Evolutionary conservation across 2,888 invertebrate species (phyloP).

Genomic region (Fissipunctia ypsillon): DNA sequence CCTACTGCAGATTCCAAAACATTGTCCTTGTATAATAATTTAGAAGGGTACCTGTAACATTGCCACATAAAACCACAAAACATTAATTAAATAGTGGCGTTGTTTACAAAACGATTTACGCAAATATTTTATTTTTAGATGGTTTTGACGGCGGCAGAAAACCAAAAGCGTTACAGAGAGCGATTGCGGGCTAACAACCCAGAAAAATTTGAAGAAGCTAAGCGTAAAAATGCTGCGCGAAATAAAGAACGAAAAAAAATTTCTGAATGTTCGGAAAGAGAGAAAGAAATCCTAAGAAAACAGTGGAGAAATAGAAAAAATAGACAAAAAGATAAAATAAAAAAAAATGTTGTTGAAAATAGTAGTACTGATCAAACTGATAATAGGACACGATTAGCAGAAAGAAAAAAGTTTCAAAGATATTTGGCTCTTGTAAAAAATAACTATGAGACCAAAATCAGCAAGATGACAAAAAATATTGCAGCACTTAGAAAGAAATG

Average conservation of each 20-base stretch:
- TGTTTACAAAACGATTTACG: background rate
- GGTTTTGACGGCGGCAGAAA: slow-evolving; percentile 11
- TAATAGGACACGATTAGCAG: slow-evolving; percentile 4
- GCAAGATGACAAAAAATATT: background rate
- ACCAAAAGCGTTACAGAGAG: slow-evolving; percentile 9
- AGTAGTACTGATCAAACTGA: background rate
- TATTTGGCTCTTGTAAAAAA: background rate
- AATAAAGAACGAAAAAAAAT: slow-evolving; percentile 8
- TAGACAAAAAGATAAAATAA: background rate
- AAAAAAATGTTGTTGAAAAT: slow-evolving; percentile 2
- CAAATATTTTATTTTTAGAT: slow-evolving; percentile 1
- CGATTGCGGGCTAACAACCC: slow-evolving; percentile 6
- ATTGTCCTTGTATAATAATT: too few relatives aligned
- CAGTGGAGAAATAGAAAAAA: slow-evolving; percentile 3
- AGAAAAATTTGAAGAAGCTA: slow-evolving; percentile 11
- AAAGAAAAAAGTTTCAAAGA: slow-evolving; percentile 13
- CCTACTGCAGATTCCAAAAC: too few relatives aligned
- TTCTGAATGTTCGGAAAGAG: slow-evolving; percentile 2
- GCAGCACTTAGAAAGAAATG: background rate
- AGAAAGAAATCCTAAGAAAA: background rate
- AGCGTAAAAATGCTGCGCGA: slow-evolving; percentile 8
- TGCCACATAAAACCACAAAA: too few relatives aligned
- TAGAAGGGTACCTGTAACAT: too few relatives aligned
- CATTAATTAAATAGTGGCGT: background rate
- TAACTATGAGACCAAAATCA: slow-evolving; percentile 1